Conservation (phyloP, 2,797 vertebrate species). For the Trachurus trachurus region DNA sequence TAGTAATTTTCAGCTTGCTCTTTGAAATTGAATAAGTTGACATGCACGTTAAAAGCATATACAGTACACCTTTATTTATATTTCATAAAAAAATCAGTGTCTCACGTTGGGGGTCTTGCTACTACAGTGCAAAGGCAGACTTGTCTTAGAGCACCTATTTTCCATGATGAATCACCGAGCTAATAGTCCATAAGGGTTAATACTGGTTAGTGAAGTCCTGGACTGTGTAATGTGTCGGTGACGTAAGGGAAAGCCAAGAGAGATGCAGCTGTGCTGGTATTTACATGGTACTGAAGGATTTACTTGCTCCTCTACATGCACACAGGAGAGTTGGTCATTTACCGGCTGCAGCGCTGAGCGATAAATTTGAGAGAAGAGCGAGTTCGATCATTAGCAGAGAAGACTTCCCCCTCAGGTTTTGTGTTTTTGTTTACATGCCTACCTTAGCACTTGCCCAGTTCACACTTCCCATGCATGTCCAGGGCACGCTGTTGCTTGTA, state of each 20-base stretch:
- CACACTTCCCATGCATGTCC: slow-evolving; percentile 62
- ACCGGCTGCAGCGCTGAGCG: slow-evolving; percentile 17
- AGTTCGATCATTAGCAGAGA: slow-evolving; percentile 72
- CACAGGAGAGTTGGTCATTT: slow-evolving; percentile 43
- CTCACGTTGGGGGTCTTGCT: slow-evolving; percentile 19
- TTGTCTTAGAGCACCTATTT: slow-evolving; percentile 28
- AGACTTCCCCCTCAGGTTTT: slow-evolving; percentile 42
- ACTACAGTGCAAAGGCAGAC: slow-evolving; percentile 16
- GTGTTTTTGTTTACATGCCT: slow-evolving; percentile 77
- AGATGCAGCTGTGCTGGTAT: slow-evolving; percentile 25
- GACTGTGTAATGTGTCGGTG: slow-evolving; percentile 18
- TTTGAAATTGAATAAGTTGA: slow-evolving; percentile 60
- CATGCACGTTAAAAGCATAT: slow-evolving; percentile 52
- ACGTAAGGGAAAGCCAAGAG: not conserved
- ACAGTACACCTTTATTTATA: slow-evolving; percentile 60
- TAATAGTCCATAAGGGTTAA: slow-evolving; percentile 56
- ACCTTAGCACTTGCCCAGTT: slow-evolving; percentile 65
- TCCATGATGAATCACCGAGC: slow-evolving; percentile 48
- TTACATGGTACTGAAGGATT: slow-evolving; percentile 40
- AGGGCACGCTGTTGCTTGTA: slow-evolving; percentile 73
- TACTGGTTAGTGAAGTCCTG: slow-evolving; percentile 49
- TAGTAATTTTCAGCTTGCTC: slow-evolving; percentile 56
- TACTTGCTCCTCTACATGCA: slow-evolving; percentile 28
- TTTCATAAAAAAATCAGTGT: slow-evolving; percentile 64
- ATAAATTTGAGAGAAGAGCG: slow-evolving; percentile 46